Conservation (phyloP, 2,797 vertebrate genomes). For the Columba guinea region DNA sequence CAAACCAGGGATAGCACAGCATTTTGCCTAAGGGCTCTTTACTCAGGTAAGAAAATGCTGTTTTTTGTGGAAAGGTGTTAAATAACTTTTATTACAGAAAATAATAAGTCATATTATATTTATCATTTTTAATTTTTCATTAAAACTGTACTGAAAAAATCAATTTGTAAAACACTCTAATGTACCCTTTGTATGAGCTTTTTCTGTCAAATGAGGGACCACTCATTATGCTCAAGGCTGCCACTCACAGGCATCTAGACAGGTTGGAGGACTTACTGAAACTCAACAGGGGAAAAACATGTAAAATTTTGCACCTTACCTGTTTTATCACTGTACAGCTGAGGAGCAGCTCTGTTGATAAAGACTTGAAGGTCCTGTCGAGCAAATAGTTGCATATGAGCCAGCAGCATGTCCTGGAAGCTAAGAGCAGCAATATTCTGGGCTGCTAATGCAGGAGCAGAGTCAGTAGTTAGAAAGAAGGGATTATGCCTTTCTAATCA, state of each 20-base stretch:
- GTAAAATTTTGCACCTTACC: not conserved
- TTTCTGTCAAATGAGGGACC: not conserved
- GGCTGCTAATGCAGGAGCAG: not conserved
- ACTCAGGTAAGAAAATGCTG: not conserved
- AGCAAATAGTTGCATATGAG: not conserved
- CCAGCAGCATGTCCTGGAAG: not conserved
- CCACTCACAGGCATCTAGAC: not conserved
- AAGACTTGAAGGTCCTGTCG: not conserved
- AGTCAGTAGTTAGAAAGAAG: not conserved
- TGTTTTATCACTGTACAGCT: not conserved
- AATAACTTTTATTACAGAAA: not conserved
- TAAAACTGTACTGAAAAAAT: not conserved
- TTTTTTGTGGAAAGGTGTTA: not conserved
- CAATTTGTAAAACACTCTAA: fast-evolving
- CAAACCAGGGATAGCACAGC: not conserved
- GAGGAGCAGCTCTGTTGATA: not conserved
- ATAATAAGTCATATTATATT: not conserved
- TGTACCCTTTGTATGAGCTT: not conserved
- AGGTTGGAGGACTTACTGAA: not conserved
- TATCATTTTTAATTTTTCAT: not conserved
- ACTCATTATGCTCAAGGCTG: not conserved
- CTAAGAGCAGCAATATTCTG: not conserved
- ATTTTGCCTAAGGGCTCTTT: not conserved
- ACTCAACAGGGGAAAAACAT: not conserved
- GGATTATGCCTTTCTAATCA: not conserved